Evolutionary conservation across 2,113 vertebrate genomes (phyloP).

Genomic region (Tetraodon nigroviridis): DNA sequence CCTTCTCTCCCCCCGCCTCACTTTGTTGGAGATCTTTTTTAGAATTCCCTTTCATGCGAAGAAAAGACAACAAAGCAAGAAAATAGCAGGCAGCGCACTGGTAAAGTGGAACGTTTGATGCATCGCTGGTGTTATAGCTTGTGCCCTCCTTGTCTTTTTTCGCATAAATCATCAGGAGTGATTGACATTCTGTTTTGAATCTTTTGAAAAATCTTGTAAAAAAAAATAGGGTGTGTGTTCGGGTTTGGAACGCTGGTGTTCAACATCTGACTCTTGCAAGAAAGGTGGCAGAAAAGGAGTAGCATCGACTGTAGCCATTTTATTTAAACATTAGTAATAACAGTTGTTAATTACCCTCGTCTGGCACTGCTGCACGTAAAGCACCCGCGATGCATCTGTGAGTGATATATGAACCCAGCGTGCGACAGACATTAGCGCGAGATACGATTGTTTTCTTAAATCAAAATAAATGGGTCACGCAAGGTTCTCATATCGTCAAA

Average conservation of each 20-base stretch:
- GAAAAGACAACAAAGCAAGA: constrained; percentile 54
- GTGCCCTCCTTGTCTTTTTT: constrained; percentile 24
- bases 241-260: constrained; percentile 34
- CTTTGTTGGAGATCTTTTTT: constrained; percentile 52
- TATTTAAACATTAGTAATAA: constrained; percentile 37
- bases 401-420: constrained; percentile 67
- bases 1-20: constrained; percentile 20
- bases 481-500: constrained; percentile 78
- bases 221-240: constrained; percentile 18
- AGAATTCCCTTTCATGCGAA: constrained; percentile 60
- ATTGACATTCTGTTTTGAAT: constrained; percentile 25
- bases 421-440: constrained; percentile 66
- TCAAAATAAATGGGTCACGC: constrained; percentile 79
- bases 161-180: constrained; percentile 40
- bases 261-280: constrained; percentile 21
- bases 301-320: constrained; percentile 1
- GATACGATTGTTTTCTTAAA: constrained; percentile 75
- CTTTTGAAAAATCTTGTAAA: constrained; percentile 4
- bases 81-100: constrained; percentile 40
- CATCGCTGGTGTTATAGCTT: constrained; percentile 34
- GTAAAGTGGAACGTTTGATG: constrained; percentile 42
- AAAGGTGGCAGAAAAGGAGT: constrained; percentile 2
- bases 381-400: constrained; percentile 28
- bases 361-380: constrained; percentile 38
- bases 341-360: constrained; percentile 50